These are phyloP conservation scores for Ecliptopera silaceata DNA, from an alignment of 2,888 invertebrate species.

Conservation along the genomic window DNA sequence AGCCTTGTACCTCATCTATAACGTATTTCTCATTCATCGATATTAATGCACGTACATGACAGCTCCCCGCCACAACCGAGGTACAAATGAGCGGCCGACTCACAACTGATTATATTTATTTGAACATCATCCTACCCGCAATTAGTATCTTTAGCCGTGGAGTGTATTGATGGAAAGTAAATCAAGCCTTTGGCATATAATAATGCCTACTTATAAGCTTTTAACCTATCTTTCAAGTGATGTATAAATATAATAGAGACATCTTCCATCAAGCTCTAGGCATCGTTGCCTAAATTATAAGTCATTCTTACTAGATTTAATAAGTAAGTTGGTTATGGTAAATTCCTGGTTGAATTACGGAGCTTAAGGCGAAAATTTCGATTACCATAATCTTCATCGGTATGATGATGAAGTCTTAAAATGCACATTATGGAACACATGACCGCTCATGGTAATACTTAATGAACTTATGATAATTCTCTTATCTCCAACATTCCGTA, in stretches of 20 bases:
- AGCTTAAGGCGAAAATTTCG: conserved; percentile 20
- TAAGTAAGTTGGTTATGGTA: conserved; percentile 13
- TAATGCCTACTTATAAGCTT: too few relatives aligned
- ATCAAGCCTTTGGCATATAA: too few relatives aligned
- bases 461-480: conserved; percentile 37
- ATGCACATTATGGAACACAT: conserved; percentile 32
- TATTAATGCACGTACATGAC: conserved; percentile 80
- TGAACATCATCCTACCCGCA: conserved; percentile 75
- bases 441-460: conserved; percentile 32
- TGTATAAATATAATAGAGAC: not conserved
- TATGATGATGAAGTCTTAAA: conserved; percentile 29
- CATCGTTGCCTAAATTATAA: not conserved
- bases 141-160: conserved; percentile 64
- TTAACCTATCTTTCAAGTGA: too few relatives aligned
- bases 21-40: conserved; percentile 83
- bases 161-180: conserved; percentile 36
- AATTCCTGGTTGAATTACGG: conserved; percentile 16
- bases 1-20: conserved; percentile 79
- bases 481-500: conserved; percentile 34
- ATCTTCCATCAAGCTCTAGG: not conserved
- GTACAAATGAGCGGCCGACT: conserved; percentile 77
- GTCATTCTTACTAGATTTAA: not conserved
- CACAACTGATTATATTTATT: conserved; percentile 77
- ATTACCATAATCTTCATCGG: conserved; percentile 32
- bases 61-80: conserved; percentile 64